Evolutionary conservation across 2,888 invertebrate species (phyloP), one percentile per base, ranked within the genome.

Genomic region (Phaonia tiefii): DNA sequence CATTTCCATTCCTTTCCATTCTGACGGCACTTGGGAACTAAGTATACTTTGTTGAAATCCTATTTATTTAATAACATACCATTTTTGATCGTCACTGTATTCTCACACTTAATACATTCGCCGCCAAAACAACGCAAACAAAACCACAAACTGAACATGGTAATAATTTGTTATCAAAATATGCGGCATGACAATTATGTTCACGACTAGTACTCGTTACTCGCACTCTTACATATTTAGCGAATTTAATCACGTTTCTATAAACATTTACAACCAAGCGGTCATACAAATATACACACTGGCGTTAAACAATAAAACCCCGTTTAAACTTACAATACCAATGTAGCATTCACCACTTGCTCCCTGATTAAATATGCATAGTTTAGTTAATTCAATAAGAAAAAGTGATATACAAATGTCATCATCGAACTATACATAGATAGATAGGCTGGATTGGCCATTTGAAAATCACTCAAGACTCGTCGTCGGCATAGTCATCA

Each of bases 211-310:
- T 37, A 56, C 63, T 75, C 4, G n/a, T n/a, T n/a, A n/a, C n/a
- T n/a, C n/a, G n/a, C n/a, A n/a, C n/a, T n/a, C n/a, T n/a, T n/a
- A n/a, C n/a, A n/a, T n/a, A n/a, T n/a, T n/a, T n/a, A n/a, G 71
- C 60, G 78, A 81, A 81, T 81, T 73, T 26, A 65, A 69, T 78
- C 78, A 81, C 81, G 75, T 75, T 75, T 69, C 20, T 39, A 37
- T 73, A 63, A 31, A 31, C 31, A 31, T 31, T 31, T 31, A 3
- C 31, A 31, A 31, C 3, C 31, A 3, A 31, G 31, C 8, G 31
- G 31, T 31, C 31, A 31, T 31, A 31, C 3, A 31, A 31, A 31
- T 31, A n/a, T n/a, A n/a, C n/a, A n/a, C n/a, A n/a, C n/a, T n/a
- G n/a, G n/a, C n/a, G n/a, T n/a, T n/a, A n/a, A n/a, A n/a, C n/a